Evolutionary conservation across 2,797 vertebrate genomes (phyloP), one percentile per base, ranked within the genome.

Genomic region (Galaxias olidus): DNA sequence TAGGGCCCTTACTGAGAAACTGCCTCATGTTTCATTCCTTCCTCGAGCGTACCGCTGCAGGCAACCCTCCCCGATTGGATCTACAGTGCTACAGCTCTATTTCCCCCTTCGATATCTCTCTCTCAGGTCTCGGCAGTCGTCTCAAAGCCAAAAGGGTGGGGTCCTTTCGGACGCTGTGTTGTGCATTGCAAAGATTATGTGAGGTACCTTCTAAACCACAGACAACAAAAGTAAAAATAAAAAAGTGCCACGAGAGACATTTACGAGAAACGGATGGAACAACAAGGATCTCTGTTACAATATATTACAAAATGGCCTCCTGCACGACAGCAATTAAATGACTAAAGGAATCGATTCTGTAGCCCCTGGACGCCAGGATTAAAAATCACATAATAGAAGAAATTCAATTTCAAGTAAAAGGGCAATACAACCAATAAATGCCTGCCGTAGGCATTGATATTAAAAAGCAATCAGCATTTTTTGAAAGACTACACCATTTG

Each of bases 331-430:
- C 80, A 89, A 87, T 84, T 84, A 87, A 74, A 82, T 75, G 61
- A 74, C 65, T 63, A 18, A 70, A 48, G 19, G 66, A 83, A 89
- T 91, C 72, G 67, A 90, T 88, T 84, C 63, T 79, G 56, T 79
- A 66, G 85, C 84, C 82, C 73, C 77, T 79, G 79, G 83, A 88
- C 17, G 65, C 60, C 74, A 59, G 76, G 83, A 89, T 87, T 84
- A 88, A 89, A 90, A 88, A 88, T 79, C 82, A 88, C 84, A 87
- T 86, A 76, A 89, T 89, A 68, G 81, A 81, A 89, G 73, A 86
- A 90, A 91, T 90, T 89, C 83, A 85, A 91, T 92, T 92, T 84
- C 76, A 79, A 77, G 74, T 78, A 80, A 90, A 92, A 91, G 87
- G 86, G 85, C 88, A 91, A 85, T 75, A 61, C 74, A 73, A 83